Percentiles rank a stretch among this genome's conserved stretches.
These are phyloP conservation scores for Odontophorus gujanensis DNA, from an alignment of 2,113 vertebrate genomes.

Conservation along the genomic window DNA sequence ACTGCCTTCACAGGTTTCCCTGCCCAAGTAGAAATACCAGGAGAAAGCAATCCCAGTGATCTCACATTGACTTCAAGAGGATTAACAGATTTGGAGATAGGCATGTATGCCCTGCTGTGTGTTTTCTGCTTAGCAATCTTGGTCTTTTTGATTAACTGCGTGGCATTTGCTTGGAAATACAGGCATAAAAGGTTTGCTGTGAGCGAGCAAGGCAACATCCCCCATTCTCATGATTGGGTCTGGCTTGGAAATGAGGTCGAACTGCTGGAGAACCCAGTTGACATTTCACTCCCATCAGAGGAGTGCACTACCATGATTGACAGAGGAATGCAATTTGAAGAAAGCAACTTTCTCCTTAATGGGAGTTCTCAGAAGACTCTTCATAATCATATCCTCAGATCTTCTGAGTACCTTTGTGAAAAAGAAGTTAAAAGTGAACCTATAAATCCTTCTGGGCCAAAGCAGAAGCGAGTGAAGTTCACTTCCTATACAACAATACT, in stretches of 20 bases:
- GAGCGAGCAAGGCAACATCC: conserved; percentile 91
- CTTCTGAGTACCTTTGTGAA: conserved; percentile 86
- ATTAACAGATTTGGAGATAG: conserved; percentile 93
- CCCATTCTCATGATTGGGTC: conserved; percentile 97
- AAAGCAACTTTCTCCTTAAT: conserved; percentile 94
- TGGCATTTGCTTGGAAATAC: conserved; percentile 96
- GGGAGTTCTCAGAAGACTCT: conserved; percentile 87
- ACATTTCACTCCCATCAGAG: conserved; percentile 82
- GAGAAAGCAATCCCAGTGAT: conserved; percentile 79
- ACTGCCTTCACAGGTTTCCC: conserved; percentile 86
- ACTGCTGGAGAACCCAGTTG: conserved; percentile 86
- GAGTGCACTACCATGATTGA: conserved; percentile 91
- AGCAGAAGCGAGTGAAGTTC: conserved; percentile 96
- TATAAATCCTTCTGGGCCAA: conserved; percentile 84
- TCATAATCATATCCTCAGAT: conserved; percentile 86
- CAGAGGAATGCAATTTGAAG: conserved; percentile 88
- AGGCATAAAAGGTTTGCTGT: conserved; percentile 94
- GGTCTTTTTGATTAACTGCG: conserved; percentile 97
- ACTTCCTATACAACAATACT: conserved; percentile 95
- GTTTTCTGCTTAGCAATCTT: conserved; percentile 97
- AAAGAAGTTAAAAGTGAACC: conserved; percentile 86
- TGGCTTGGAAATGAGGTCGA: conserved; percentile 95
- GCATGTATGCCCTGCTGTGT: conserved; percentile 95
- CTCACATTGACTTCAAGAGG: conserved; percentile 86
- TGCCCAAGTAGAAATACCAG: conserved; percentile 83